A percentile compares a stretch with the other conserved stretches of the same genome.
These are phyloP conservation scores for Lepidurus couesii DNA, from an alignment of 1,140 invertebrate species.

Conservation along the genomic window DNA sequence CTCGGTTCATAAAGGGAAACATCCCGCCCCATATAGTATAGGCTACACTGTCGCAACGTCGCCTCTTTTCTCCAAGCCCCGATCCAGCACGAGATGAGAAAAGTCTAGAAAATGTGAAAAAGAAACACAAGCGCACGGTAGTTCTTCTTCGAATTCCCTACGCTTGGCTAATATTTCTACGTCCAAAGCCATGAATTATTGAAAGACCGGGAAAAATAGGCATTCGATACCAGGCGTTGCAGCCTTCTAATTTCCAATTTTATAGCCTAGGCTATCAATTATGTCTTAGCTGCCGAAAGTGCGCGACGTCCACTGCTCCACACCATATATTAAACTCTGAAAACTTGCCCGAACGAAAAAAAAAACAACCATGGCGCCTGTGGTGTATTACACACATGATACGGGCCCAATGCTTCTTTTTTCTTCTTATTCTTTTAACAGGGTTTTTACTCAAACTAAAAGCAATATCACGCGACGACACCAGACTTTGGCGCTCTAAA, in stretches of 20 bases:
- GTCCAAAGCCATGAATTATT: conserved; percentile 18
- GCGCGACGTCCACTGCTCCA: not conserved
- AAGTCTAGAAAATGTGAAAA: not conserved
- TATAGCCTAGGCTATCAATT: conserved; percentile 13
- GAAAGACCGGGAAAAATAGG: conserved; percentile 9
- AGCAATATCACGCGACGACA: not conserved
- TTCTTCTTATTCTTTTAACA: not conserved
- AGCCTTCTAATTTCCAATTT: conserved; percentile 22
- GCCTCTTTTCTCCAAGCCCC: not conserved
- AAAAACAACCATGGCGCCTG: not conserved
- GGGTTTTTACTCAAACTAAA: not conserved
- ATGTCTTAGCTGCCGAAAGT: conserved; percentile 21
- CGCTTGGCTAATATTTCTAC: not conserved
- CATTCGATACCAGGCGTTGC: conserved; percentile 20
- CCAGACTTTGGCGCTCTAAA: not conserved
- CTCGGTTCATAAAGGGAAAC: not conserved
- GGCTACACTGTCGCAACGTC: not conserved
- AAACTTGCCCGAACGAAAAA: not conserved
- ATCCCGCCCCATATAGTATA: not conserved
- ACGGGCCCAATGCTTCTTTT: not conserved
- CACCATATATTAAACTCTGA: conserved; percentile 22
- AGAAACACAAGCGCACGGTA: not conserved
- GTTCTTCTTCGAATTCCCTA: not conserved
- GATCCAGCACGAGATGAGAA: not conserved
- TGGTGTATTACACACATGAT: not conserved